Evolutionary conservation across 2,888 invertebrate species (phyloP).

Genomic region (Acanthococcus lagerstroemiae): DNA sequence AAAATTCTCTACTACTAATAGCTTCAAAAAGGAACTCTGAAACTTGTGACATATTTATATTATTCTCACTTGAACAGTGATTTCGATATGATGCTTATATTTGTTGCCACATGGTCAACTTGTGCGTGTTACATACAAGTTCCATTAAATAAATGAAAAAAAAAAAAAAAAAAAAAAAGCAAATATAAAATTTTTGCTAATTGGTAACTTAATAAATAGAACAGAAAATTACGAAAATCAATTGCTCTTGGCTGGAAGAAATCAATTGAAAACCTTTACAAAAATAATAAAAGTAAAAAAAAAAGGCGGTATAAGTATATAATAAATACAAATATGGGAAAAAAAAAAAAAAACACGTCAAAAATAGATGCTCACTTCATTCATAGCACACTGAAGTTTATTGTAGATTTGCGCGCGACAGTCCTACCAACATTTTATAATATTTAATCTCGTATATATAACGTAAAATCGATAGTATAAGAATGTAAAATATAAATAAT

Average conservation of each 20-base stretch:
- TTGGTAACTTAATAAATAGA: background rate
- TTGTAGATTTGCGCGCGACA: conserved; percentile 6
- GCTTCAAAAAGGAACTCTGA: too few species aligned
- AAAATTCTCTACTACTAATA: too few species aligned
- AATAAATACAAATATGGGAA: conserved; percentile 17
- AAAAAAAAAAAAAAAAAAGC: background rate
- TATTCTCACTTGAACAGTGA: too few species aligned
- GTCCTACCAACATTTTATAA: background rate
- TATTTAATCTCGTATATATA: background rate
- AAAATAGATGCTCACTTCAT: conserved; percentile 19
- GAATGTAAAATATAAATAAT: background rate
- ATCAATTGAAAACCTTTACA: too few species aligned
- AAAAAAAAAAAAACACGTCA: too few species aligned
- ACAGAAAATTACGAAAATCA: background rate
- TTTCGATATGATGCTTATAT: too few species aligned
- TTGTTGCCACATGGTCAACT: too few species aligned
- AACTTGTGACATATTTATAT: too few species aligned
- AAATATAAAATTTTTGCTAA: background rate
- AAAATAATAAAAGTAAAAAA: conserved; percentile 9
- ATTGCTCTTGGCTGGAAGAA: conserved; percentile 17
- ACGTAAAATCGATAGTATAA: background rate
- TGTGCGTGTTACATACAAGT: too few species aligned
- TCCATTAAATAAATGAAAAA: background rate
- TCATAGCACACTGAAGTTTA: conserved; percentile 9
- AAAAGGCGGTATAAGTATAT: conserved; percentile 12